Evolutionary conservation across 53 echinoderm and acorn worm species (phyloP).

Genomic region (Temnopleurus reevesii): DNA sequence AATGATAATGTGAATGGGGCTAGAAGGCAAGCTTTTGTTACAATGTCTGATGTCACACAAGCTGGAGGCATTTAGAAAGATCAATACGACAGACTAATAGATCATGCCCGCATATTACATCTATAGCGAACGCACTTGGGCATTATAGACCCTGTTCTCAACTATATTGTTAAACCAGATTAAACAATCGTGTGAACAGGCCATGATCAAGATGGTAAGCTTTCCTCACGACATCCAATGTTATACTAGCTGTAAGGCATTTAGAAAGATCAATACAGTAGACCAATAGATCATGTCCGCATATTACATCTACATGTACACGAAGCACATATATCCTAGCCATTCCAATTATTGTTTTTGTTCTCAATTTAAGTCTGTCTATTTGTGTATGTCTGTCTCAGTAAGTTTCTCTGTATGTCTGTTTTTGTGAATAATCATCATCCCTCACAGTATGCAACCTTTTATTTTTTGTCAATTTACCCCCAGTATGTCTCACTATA

Average conservation of each 20-base stretch:
- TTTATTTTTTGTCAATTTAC: too few species aligned
- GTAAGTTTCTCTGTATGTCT: background rate
- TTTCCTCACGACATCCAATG: too few species aligned
- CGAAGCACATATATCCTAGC: background rate
- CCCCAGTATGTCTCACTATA: too few species aligned
- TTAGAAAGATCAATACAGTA: constrained; percentile 3
- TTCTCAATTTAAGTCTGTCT: background rate
- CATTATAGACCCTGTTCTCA: too few species aligned
- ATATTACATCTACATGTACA: background rate
- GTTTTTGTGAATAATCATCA: background rate
- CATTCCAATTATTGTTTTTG: too few species aligned
- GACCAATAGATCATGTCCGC: constrained; percentile 18
- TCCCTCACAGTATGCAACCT: too few species aligned
- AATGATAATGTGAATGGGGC: background rate
- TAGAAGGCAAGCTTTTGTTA: background rate
- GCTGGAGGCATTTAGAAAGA: background rate
- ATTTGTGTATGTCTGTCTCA: background rate
- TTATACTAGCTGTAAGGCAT: too few species aligned
- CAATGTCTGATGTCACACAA: background rate
- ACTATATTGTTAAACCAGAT: too few species aligned
- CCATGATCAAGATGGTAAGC: too few species aligned
- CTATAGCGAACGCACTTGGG: background rate
- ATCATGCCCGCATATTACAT: background rate
- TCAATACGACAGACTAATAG: background rate
- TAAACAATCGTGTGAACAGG: too few species aligned